These are phyloP conservation scores for Drosophila parthenogenetica DNA, from an alignment of 2,888 invertebrate genomes.

Conservation along the genomic window DNA sequence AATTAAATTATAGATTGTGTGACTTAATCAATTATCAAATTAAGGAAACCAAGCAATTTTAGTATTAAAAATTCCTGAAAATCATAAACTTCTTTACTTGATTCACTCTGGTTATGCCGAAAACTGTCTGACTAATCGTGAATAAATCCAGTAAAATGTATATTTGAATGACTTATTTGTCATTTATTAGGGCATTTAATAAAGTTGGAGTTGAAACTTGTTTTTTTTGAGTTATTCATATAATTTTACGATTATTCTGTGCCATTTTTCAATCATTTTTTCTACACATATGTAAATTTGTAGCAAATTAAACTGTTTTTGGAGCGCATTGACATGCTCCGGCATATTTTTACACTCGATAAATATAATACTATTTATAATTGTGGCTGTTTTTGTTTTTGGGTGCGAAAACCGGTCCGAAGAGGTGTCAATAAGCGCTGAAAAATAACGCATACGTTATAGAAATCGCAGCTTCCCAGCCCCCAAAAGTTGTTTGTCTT, in stretches of 20 bases:
- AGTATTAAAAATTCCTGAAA: too few species aligned
- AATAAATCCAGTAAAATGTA: constrained; percentile 7
- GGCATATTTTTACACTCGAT: constrained; percentile 1
- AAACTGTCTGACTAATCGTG: constrained; percentile 7
- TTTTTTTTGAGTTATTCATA: background rate
- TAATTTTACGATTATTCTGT: background rate
- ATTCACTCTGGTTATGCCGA: background rate
- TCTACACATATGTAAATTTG: too few species aligned
- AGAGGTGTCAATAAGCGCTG: constrained; percentile 25
- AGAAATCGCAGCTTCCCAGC: constrained; percentile 25
- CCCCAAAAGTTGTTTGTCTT: constrained; percentile 19
- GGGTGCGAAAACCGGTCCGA: constrained; percentile 17
- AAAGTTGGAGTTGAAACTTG: constrained; percentile 1
- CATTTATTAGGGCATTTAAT: background rate
- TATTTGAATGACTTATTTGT: background rate
- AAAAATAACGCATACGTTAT: constrained; percentile 7
- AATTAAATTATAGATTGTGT: background rate
- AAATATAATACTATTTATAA: constrained; percentile 14
- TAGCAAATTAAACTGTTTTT: too few species aligned
- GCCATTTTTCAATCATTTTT: background rate
- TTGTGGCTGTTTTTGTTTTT: constrained; percentile 1
- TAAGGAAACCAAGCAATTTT: too few species aligned
- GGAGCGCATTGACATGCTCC: background rate
- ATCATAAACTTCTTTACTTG: too few species aligned
- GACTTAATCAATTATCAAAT: background rate